Evolutionary conservation across 30 jellyfish, hydroid and myxozoan species (phyloP), one percentile per base, ranked within the genome.

Genomic region (Chironex yamaguchii): DNA sequence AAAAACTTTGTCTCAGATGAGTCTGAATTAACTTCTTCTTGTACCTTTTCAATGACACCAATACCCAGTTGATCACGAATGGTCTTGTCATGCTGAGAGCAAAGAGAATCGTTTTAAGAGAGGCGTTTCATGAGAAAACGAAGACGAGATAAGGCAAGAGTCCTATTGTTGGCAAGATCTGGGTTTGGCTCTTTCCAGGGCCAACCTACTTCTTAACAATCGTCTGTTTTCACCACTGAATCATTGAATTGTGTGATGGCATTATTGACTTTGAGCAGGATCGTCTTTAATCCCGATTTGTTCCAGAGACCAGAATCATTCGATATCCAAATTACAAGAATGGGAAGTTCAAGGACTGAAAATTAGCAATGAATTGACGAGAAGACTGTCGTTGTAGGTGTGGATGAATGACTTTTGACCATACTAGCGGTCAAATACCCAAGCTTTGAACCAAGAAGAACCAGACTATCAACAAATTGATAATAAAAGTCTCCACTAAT

Each of bases 121-220:
- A 75, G 2, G 22, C 62, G 28, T 48, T 36, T 75, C 25, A 25
- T 20, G 20, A 75, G 52, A 3, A 53, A 42, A n/a, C 30, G 49
- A 28, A 75, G 27, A 48, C 85, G 36, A 4, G 81, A 51, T 34
- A 75, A 53, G 17, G 33, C 14, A 49, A 75, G 52, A 20, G 28
- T 81, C 4, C 22, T 48, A 53, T 75, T 75, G 25, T 23, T 54
- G 2, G 88, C 81, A 11, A 75, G 50, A 23, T n/a, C 25, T 9
- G 52, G 30, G 1, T 36, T 52, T 42, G 49, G 81, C 17, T 75
- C 24, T 75, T 53, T 49, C 88, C 86, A 75, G 17, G 88, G 88
- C 66, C 88, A 49, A 4, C 36, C 31, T 20, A 49, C 88, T 2
- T 48, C 54, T 20, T 75, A 75, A 48, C 88, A 14, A 4, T 27